Evolutionary conservation across 2,797 vertebrate genomes (phyloP).

Genomic region (Chelon auratus): DNA sequence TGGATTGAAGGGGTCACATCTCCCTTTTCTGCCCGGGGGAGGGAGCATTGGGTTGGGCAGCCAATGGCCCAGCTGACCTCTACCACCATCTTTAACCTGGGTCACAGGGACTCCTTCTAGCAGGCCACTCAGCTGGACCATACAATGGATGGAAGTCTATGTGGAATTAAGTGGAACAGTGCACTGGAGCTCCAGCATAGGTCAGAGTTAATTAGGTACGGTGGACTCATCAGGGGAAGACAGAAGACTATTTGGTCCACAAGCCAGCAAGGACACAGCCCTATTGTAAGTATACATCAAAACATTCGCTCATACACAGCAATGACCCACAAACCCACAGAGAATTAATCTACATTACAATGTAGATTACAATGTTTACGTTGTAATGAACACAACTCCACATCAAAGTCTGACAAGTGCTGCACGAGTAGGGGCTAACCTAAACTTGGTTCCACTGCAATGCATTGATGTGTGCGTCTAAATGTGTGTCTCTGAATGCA

Average conservation of each 20-base stretch:
- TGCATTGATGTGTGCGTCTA: constrained; percentile 25
- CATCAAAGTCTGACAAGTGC: neutral
- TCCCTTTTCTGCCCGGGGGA: constrained; percentile 82
- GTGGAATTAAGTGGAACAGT: constrained; percentile 77
- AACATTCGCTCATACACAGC: constrained; percentile 17
- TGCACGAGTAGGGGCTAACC: constrained; percentile 15
- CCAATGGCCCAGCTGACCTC: constrained; percentile 82
- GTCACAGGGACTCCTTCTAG: constrained; percentile 82
- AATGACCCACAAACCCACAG: constrained; percentile 36
- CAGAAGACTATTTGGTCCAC: constrained; percentile 71
- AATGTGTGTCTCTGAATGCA: neutral
- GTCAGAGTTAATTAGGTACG: constrained; percentile 81
- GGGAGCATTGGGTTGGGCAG: constrained; percentile 85
- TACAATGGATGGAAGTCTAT: constrained; percentile 79
- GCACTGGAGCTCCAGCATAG: constrained; percentile 72
- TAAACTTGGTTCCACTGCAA: constrained; percentile 21
- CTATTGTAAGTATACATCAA: constrained; percentile 81
- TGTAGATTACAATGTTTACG: neutral
- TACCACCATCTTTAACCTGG: constrained; percentile 82
- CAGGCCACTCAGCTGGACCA: constrained; percentile 57
- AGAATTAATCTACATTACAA: neutral
- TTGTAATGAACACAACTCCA: neutral
- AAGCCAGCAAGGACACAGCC: constrained; percentile 74
- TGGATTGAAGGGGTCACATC: constrained; percentile 85
- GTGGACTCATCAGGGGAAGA: constrained; percentile 89